These are phyloP conservation scores for Drosophila anomelani DNA, from an alignment of 2,888 invertebrate species.

Conservation along the genomic window DNA sequence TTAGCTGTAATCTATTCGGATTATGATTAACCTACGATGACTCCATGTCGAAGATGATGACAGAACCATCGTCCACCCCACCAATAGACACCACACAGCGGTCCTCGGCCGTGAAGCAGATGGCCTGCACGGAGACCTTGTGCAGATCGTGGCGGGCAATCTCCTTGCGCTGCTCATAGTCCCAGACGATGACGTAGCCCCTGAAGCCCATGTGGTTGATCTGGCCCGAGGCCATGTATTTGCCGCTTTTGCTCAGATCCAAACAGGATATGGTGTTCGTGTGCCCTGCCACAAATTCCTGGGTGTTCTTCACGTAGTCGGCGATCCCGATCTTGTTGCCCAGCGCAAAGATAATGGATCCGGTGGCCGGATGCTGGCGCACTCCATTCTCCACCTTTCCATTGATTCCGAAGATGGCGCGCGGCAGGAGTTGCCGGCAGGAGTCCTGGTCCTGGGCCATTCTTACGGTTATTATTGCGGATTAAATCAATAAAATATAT, in stretches of 20 bases:
- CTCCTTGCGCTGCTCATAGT: constrained; percentile 88
- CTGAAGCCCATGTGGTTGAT: constrained; percentile 96
- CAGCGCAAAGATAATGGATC: constrained; percentile 90
- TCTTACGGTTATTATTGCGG: constrained; percentile 18
- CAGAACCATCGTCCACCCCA: constrained; percentile 94
- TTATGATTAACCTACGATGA: constrained; percentile 76
- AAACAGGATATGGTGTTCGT: constrained; percentile 91
- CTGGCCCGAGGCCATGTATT: constrained; percentile 95
- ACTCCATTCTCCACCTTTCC: constrained; percentile 87
- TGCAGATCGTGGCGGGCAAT: constrained; percentile 92
- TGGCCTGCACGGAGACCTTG: constrained; percentile 93
- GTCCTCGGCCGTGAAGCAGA: constrained; percentile 93
- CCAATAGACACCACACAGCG: constrained; percentile 93
- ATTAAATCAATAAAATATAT: constrained; percentile 47
- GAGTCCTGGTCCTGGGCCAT: constrained; percentile 42
- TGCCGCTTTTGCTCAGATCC: constrained; percentile 91
- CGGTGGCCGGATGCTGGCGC: constrained; percentile 89
- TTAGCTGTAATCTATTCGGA: background rate
- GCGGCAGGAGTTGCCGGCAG: constrained; percentile 86
- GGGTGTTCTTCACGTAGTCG: constrained; percentile 88
- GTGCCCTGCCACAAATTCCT: constrained; percentile 91
- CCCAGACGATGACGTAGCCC: constrained; percentile 94
- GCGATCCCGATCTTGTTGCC: constrained; percentile 92
- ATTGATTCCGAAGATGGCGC: constrained; percentile 92
- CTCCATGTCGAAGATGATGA: constrained; percentile 93